Percentiles rank a stretch among this genome's conserved stretches.
These are phyloP conservation scores for Hippoglossus stenolepis DNA, from an alignment of 2,113 vertebrate genomes.

Conservation along the genomic window DNA sequence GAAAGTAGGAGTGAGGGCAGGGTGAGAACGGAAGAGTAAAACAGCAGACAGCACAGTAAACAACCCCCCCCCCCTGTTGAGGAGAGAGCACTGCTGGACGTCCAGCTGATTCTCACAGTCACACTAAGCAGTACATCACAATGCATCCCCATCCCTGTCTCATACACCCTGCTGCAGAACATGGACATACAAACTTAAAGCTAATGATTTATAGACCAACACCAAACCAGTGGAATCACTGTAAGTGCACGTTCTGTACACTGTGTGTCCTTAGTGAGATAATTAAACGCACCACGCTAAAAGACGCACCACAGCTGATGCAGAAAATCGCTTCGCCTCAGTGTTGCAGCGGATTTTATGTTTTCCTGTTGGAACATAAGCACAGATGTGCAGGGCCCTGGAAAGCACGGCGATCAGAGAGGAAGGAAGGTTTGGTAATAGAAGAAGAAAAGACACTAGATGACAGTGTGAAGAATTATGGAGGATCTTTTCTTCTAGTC, in stretches of 20 bases:
- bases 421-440: slow-evolving; percentile 27
- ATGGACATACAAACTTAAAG: slow-evolving; percentile 11
- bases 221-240: background rate
- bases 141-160: slow-evolving; percentile 6
- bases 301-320: slow-evolving; percentile 18
- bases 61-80: background rate
- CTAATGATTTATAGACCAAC: slow-evolving; percentile 19
- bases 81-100: background rate
- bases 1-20: slow-evolving; percentile 16
- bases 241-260: slow-evolving; percentile 12
- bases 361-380: slow-evolving; percentile 40
- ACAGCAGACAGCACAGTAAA: slow-evolving; percentile 25
- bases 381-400: slow-evolving; percentile 30
- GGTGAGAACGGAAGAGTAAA: slow-evolving; percentile 30
- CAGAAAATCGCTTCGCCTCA: background rate
- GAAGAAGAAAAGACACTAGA: slow-evolving; percentile 31
- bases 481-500: slow-evolving; percentile 41
- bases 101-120: slow-evolving; percentile 37
- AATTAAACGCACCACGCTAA: slow-evolving; percentile 15
- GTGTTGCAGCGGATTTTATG: slow-evolving; percentile 13
- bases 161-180: slow-evolving; percentile 6
- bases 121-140: slow-evolving; percentile 4
- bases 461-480: slow-evolving; percentile 48
- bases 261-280: background rate
- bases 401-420: slow-evolving; percentile 10